Conservation (phyloP, 2,113 vertebrate genomes). For the Helogale parvula region DNA sequence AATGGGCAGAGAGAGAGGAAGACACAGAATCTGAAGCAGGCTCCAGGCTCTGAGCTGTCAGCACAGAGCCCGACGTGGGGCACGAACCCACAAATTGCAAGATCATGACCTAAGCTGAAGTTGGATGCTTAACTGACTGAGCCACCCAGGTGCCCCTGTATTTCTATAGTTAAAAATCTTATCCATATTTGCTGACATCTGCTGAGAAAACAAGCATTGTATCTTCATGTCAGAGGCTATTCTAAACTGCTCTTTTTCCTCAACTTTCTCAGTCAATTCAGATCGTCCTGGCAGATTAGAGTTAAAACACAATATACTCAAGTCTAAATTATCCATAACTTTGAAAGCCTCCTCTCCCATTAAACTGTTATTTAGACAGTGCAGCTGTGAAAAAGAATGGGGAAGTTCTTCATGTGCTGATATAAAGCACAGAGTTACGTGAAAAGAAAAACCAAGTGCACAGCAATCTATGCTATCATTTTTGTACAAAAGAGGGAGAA, state of each 20-base stretch:
- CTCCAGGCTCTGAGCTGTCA: too few species aligned
- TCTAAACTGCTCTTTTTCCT: neutral
- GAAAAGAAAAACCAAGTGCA: slow-evolving; percentile 22
- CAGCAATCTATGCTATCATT: neutral
- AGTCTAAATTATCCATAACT: neutral
- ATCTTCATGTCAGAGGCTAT: neutral
- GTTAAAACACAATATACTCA: neutral
- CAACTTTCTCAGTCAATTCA: neutral
- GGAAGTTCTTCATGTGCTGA: neutral
- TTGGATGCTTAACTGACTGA: too few species aligned
- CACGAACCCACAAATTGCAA: too few species aligned
- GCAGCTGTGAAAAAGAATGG: neutral
- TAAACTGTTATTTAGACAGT: neutral
- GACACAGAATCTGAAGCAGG: too few species aligned
- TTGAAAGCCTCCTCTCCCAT: neutral
- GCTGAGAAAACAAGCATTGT: neutral
- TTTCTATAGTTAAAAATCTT: neutral
- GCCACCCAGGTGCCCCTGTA: neutral
- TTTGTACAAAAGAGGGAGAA: neutral
- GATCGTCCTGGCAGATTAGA: neutral
- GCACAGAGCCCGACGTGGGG: too few species aligned
- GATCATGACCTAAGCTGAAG: too few species aligned
- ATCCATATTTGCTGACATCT: neutral
- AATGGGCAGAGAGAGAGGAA: too few species aligned
- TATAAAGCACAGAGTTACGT: neutral